Percentiles rank a stretch among this genome's conserved stretches.
Evolutionary conservation across 2,797 vertebrate species (phyloP).

Genomic region (Siniperca scherzeri): DNA sequence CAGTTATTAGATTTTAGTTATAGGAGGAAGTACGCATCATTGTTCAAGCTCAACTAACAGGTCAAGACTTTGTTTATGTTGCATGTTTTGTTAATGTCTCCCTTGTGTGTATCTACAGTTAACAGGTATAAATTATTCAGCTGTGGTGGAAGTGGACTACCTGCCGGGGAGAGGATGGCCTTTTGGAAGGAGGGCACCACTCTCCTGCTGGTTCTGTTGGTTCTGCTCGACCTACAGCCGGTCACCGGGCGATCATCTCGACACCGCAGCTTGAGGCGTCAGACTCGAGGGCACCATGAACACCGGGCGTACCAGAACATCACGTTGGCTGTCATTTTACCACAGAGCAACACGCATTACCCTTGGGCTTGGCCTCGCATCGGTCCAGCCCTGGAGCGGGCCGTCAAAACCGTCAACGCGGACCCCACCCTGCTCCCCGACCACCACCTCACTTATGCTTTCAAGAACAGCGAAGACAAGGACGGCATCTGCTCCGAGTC

Average conservation of each 20-base stretch:
- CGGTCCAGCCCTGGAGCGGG: slow-evolving; percentile 89
- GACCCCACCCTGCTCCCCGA: slow-evolving; percentile 83
- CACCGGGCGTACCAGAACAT: slow-evolving; percentile 69
- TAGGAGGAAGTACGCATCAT: background rate
- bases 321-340: slow-evolving; percentile 92
- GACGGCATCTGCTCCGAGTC: slow-evolving; percentile 90
- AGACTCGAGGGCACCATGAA: slow-evolving; percentile 25
- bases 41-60: background rate
- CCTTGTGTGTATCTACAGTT: slow-evolving; percentile 53
- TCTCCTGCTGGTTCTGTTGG: slow-evolving; percentile 64
- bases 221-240: slow-evolving; percentile 21
- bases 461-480: slow-evolving; percentile 89
- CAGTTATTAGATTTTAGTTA: background rate
- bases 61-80: slow-evolving; percentile 8
- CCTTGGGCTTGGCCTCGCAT: slow-evolving; percentile 96
- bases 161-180: slow-evolving; percentile 62
- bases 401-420: slow-evolving; percentile 80
- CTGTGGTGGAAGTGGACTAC: slow-evolving; percentile 25
- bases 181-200: slow-evolving; percentile 21
- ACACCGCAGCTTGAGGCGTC: slow-evolving; percentile 19
- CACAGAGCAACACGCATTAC: slow-evolving; percentile 88
- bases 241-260: slow-evolving; percentile 8
- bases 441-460: slow-evolving; percentile 81
- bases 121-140: slow-evolving; percentile 42
- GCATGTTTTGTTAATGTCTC: slow-evolving; percentile 25